Conservation (phyloP, 2,888 invertebrate species). For the Heliconius ethilla region DNA sequence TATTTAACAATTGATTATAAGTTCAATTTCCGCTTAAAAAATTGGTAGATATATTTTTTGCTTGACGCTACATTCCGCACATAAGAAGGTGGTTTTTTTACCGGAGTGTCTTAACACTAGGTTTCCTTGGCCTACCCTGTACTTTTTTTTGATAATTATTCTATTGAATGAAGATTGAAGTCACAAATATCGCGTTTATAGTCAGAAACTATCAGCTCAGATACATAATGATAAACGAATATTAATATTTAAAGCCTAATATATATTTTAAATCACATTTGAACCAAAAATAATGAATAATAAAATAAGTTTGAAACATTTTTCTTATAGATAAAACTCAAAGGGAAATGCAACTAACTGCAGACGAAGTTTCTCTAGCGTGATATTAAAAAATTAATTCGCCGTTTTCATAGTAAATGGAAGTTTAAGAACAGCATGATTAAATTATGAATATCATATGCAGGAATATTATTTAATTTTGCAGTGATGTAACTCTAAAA, state of each 20-base stretch:
- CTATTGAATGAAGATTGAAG: not conserved
- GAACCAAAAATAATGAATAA: conserved; percentile 2
- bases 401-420: conserved; percentile 65
- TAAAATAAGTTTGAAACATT: conserved; percentile 25
- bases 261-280: not conserved
- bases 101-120: too few relatives aligned
- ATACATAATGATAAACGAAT: not conserved
- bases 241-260: not conserved
- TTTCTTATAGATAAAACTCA: conserved; percentile 46
- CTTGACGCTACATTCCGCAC: too few relatives aligned
- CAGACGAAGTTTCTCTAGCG: conserved; percentile 53
- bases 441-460: conserved; percentile 41
- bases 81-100: too few relatives aligned
- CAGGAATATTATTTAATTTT: conserved; percentile 8
- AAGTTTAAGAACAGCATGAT: conserved; percentile 60
- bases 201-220: not conserved
- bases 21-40: not conserved
- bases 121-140: too few relatives aligned
- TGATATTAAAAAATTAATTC: conserved; percentile 73
- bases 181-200: not conserved
- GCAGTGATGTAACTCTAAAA: not conserved
- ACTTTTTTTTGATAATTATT: not conserved
- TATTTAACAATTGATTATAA: not conserved
- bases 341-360: conserved; percentile 54
- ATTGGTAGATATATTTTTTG: too few relatives aligned